These are phyloP conservation scores for Rhinoraja longicauda DNA, from an alignment of 2,797 vertebrate genomes.

Conservation along the genomic window DNA sequence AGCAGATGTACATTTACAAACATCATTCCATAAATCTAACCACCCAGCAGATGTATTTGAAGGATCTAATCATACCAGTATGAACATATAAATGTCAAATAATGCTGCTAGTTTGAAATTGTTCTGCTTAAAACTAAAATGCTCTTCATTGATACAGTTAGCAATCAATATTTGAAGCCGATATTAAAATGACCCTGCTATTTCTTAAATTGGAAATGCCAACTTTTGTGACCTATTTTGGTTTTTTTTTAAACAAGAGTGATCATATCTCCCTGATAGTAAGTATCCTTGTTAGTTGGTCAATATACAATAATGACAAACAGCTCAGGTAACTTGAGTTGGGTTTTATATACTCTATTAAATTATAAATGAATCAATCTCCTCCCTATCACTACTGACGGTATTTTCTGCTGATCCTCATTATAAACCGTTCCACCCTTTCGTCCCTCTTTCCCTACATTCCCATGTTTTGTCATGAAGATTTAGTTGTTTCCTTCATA, in stretches of 20 bases:
- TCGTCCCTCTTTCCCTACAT: not conserved
- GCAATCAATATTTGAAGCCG: not conserved
- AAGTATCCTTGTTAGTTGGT: not conserved
- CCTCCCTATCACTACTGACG: not conserved
- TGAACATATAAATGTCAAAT: not conserved
- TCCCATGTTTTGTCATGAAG: not conserved
- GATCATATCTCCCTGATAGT: not conserved
- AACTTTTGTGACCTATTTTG: not conserved
- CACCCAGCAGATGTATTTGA: constrained; percentile 12
- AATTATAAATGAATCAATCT: not conserved
- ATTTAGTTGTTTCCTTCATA: not conserved
- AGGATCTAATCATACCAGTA: not conserved
- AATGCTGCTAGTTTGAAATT: not conserved
- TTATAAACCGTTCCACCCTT: not conserved
- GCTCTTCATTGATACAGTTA: not conserved
- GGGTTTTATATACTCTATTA: not conserved
- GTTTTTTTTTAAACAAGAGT: not conserved
- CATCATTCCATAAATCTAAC: not conserved
- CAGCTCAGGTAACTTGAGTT: not conserved
- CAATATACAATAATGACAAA: not conserved
- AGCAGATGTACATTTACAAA: not conserved
- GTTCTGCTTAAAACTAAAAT: not conserved
- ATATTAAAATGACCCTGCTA: not conserved
- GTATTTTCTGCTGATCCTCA: not conserved
- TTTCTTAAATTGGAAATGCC: not conserved